Evolutionary conservation across 2,888 invertebrate species (phyloP), one percentile per base, ranked within the genome.

Genomic region (Globia sparganii): DNA sequence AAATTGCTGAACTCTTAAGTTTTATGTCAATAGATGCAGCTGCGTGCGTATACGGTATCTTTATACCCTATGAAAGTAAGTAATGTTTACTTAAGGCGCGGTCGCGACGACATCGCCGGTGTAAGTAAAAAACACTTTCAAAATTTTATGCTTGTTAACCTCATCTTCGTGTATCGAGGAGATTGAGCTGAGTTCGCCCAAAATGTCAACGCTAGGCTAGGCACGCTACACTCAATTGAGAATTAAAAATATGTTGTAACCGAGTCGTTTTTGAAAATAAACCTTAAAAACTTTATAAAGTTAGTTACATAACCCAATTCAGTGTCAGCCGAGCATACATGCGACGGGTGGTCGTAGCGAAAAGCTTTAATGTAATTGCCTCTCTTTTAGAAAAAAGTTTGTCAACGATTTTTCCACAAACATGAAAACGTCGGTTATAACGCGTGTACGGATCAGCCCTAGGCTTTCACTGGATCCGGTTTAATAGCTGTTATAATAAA

Each of bases 11-110:
- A 91, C 90, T 91, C 92, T 91, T 90, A 91, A 93, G 92, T 94
- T 94, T 94, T 93, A 94, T 92, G 92, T 90, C 92, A 92, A 92
- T 91, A 91, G 91, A 92, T 91, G 93, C 92, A 92, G 91, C 92
- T 91, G 92, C 87, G 90, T 89, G 90, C 89, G 90, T 87, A 87
- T 87, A 84, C 83, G 85, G 80, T 86, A 80, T 88, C 87, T 90
- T 90, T 90, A 90, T 90, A 80, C 78, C 86, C 64, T 86, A 86
- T 90, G 88, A 90, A 90, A 90, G 87, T 88, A 86, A 85, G 88
- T 89, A 84, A 88, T 88, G 83, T 86, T 90, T 90, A 90, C 86
- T 88, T 84, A 83, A 78, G 80, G 49, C 58, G 56, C 37, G 71
- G 69, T 53, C 8, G 65, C 53, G 37, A 66, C 49, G 43, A 76